phyloP scores from a whole-genome alignment of 2,888 invertebrate genomes.

The Podabrus alpinus region DNA sequence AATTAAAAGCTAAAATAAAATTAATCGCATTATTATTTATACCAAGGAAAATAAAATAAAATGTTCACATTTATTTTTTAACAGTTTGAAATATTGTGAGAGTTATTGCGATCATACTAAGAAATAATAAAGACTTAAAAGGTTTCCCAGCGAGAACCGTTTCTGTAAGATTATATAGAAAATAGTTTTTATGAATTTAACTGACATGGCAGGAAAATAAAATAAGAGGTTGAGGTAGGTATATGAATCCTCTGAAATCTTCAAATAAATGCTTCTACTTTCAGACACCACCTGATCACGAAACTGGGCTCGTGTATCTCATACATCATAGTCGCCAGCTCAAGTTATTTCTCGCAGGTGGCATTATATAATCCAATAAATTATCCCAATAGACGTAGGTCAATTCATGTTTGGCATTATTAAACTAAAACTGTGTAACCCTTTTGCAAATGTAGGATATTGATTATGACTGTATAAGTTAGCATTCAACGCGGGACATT shows the following conservation, averaged over 20 bases:
- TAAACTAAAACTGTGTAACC: constrained; percentile 11
- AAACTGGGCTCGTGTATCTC: constrained; percentile 31
- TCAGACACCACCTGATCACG: constrained; percentile 34
- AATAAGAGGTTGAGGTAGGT: constrained; percentile 5
- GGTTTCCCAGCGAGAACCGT: background rate
- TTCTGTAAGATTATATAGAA: background rate
- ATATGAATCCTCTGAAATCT: constrained; percentile 28
- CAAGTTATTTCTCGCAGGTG: constrained; percentile 25
- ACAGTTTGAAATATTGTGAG: background rate
- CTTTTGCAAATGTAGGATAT: background rate
- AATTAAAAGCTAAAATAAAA: background rate
- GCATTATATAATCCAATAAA: constrained; percentile 21
- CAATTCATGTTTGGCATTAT: constrained; percentile 24
- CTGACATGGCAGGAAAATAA: constrained; percentile 6
- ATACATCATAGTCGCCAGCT: constrained; percentile 34
- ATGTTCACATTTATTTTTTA: background rate
- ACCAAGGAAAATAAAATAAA: background rate
- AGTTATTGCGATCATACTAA: background rate
- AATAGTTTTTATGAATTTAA: constrained; percentile 10
- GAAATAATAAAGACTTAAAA: background rate
- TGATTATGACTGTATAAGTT: background rate
- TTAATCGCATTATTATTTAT: background rate
- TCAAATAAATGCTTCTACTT: constrained; percentile 32
- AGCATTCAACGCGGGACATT: background rate
- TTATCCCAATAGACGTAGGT: constrained; percentile 20